phyloP scores from a whole-genome alignment of 2,888 invertebrate genomes.

The Ectobius pallidus region DNA sequence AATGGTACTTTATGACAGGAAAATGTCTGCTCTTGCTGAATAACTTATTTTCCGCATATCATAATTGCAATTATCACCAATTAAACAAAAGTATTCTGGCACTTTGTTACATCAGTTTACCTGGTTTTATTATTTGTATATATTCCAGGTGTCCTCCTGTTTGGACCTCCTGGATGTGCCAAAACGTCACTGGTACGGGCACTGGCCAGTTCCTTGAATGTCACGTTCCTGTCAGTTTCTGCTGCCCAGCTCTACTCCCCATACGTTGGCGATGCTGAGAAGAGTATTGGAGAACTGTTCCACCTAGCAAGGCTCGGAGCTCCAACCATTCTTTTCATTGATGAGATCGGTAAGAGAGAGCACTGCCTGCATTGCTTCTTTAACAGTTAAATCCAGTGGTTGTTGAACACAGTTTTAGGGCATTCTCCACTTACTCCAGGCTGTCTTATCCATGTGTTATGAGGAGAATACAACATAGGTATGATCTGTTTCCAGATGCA shows the following conservation, averaged over 20 bases:
- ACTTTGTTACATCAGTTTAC: too few relatives aligned
- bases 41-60: too few relatives aligned
- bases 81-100: too few relatives aligned
- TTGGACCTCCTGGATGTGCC: slow-evolving; percentile 71
- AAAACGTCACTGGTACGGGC: slow-evolving; percentile 67
- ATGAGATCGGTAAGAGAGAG: slow-evolving; percentile 61
- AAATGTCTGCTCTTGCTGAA: too few relatives aligned
- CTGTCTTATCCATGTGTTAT: neutral
- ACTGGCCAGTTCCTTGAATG: slow-evolving; percentile 59
- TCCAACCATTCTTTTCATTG: slow-evolving; percentile 67
- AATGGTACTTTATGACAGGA: too few relatives aligned
- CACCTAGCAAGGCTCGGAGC: slow-evolving; percentile 64
- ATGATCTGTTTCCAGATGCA: too few relatives aligned
- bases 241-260: slow-evolving; percentile 69
- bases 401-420: too few relatives aligned
- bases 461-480: neutral
- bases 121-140: too few relatives aligned
- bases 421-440: too few relatives aligned
- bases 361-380: too few relatives aligned
- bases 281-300: slow-evolving; percentile 63
- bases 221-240: slow-evolving; percentile 63
- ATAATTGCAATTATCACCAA: too few relatives aligned
- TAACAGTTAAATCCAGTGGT: too few relatives aligned
- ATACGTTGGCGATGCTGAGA: slow-evolving; percentile 69
- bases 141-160: slow-evolving; percentile 63